A percentile compares a stretch with the other conserved stretches of the same genome.
These are phyloP conservation scores for Yponomeuta evonymella DNA, from an alignment of 2,888 invertebrate species.

Conservation along the genomic window DNA sequence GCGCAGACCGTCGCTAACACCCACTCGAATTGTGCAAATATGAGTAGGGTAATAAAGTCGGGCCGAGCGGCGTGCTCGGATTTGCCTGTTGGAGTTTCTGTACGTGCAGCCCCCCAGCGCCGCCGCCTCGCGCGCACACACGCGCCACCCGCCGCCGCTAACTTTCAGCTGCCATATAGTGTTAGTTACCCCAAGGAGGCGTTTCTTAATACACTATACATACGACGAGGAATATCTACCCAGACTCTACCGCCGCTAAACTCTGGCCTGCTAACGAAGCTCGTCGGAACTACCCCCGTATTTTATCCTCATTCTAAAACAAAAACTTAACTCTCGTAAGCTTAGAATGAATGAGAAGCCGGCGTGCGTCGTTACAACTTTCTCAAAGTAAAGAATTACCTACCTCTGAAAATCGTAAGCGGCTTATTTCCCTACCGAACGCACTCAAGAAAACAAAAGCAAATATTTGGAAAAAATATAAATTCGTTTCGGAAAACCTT, in stretches of 20 bases:
- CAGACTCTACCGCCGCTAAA: not conserved
- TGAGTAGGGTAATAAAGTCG: slow-evolving; percentile 68
- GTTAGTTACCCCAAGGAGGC: slow-evolving; percentile 41
- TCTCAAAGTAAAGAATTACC: not conserved
- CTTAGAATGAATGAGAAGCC: not conserved
- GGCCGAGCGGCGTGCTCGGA: slow-evolving; percentile 56
- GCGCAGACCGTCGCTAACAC: slow-evolving; percentile 42
- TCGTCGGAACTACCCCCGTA: not conserved
- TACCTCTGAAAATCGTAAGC: slow-evolving; percentile 2
- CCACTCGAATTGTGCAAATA: slow-evolving; percentile 67
- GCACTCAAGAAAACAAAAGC: not conserved
- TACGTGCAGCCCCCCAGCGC: slow-evolving; percentile 53
- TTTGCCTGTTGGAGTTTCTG: slow-evolving; percentile 61
- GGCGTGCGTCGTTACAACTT: not conserved
- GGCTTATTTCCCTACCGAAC: not conserved
- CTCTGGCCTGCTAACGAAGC: not conserved
- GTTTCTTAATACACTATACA: slow-evolving; percentile 38
- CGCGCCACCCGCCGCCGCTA: slow-evolving; percentile 36
- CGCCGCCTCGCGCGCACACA: slow-evolving; percentile 24
- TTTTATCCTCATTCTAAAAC: not conserved
- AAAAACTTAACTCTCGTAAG: not conserved
- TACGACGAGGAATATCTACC: not conserved
- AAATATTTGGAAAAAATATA: not conserved
- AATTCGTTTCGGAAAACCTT: not conserved
- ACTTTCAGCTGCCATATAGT: slow-evolving; percentile 49